phyloP scores from a whole-genome alignment of 2,888 invertebrate genomes.

The Abrostola tripartita region DNA sequence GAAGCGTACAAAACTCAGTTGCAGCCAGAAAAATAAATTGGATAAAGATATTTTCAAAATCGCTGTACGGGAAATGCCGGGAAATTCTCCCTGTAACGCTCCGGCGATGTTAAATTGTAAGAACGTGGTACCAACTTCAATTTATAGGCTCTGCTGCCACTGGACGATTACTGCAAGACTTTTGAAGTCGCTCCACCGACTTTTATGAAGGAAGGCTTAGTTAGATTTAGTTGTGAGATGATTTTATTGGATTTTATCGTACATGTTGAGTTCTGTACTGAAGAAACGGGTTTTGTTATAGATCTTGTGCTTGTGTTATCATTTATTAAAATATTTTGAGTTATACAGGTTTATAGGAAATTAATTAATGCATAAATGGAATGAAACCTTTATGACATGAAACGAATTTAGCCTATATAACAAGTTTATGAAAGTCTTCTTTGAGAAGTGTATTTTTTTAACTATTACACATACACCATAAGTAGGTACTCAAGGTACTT shows the following conservation, averaged over 20 bases:
- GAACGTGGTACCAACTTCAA: slow-evolving; percentile 56
- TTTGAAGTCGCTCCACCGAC: slow-evolving; percentile 45
- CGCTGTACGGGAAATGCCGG: slow-evolving; percentile 58
- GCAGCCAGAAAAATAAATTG: slow-evolving; percentile 66
- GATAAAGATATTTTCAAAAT: slow-evolving; percentile 77
- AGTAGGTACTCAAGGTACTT: no score
- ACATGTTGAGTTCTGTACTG: slow-evolving; percentile 4
- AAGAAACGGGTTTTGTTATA: background rate
- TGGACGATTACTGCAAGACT: slow-evolving; percentile 53
- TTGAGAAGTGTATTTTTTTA: no score
- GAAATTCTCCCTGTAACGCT: slow-evolving; percentile 61
- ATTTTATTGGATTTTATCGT: slow-evolving; percentile 23
- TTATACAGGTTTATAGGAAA: no score
- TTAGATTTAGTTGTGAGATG: slow-evolving; percentile 34
- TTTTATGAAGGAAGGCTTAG: slow-evolving; percentile 49
- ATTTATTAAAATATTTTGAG: no score
- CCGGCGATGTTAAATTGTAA: slow-evolving; percentile 62
- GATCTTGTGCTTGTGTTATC: background rate
- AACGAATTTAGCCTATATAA: no score
- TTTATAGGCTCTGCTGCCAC: slow-evolving; percentile 54
- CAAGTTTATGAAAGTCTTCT: no score
- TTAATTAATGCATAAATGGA: no score
- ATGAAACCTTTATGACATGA: no score
- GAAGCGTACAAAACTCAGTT: slow-evolving; percentile 17
- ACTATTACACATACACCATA: no score